A percentile compares a stretch with the other conserved stretches of the same genome.
Conservation (phyloP, 2,113 vertebrate species). For the Phasianus colchicus region DNA sequence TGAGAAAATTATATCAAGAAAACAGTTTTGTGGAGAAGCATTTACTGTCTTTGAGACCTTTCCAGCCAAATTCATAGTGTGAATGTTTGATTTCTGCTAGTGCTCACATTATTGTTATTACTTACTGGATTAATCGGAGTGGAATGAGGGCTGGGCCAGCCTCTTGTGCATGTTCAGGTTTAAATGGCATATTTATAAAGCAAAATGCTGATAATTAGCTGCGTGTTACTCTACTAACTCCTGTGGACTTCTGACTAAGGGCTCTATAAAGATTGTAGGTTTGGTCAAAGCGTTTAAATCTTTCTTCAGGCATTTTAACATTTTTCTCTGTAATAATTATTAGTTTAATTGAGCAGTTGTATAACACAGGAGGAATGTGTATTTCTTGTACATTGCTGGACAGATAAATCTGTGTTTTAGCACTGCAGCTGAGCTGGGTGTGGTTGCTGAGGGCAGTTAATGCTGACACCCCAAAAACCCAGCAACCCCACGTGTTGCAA, state of each 20-base stretch:
- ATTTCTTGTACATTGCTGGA: neutral
- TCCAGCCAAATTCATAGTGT: neutral
- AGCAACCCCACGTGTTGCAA: neutral
- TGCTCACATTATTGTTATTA: neutral
- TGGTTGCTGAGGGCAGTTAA: neutral
- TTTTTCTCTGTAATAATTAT: slow-evolving; percentile 9
- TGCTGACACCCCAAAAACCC: neutral
- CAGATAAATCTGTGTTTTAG: neutral
- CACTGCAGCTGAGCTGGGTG: neutral
- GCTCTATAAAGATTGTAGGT: slow-evolving; percentile 21
- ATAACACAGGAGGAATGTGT: neutral
- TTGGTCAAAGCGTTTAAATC: slow-evolving; percentile 36
- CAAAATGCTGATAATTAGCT: slow-evolving; percentile 1
- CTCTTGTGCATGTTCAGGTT: neutral
- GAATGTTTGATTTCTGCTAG: neutral
- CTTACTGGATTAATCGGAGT: neutral
- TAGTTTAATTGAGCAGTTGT: neutral
- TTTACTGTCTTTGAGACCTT: neutral
- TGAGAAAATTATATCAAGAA: neutral
- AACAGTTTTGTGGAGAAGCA: neutral
- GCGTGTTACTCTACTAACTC: neutral
- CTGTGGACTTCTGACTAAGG: neutral
- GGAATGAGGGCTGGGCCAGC: neutral
- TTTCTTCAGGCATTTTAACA: neutral
- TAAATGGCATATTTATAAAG: neutral